Conservation (phyloP, 2,797 vertebrate species). For the Falco cherrug region DNA sequence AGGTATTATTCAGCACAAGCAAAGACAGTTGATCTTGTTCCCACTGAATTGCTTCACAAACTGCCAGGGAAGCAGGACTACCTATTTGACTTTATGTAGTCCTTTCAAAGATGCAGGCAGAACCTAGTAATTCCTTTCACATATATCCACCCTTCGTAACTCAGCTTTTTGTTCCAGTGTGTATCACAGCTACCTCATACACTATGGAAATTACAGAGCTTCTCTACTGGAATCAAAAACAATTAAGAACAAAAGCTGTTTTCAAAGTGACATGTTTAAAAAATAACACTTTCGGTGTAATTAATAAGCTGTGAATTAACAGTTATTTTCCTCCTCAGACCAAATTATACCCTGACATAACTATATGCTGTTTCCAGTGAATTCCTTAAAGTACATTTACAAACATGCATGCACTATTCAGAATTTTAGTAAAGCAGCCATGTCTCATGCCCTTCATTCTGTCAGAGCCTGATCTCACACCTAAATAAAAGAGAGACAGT, state of each 20-base stretch:
- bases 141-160: neutral
- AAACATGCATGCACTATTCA: neutral
- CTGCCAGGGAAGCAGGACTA: neutral
- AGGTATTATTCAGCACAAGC: neutral
- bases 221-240: neutral
- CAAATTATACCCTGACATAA: neutral
- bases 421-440: neutral
- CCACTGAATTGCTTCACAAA: neutral
- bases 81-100: neutral
- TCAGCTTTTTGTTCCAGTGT: neutral
- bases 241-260: neutral
- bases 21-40: neutral
- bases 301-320: neutral
- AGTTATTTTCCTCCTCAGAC: neutral
- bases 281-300: neutral
- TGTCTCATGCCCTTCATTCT: neutral
- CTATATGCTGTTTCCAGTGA: neutral
- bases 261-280: neutral
- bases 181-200: neutral
- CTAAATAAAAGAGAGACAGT: neutral
- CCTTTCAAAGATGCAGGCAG: neutral
- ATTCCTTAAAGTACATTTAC: neutral
- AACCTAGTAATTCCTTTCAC: neutral
- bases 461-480: neutral
- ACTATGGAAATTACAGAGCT: neutral